Evolutionary conservation across 1,140 invertebrate species (phyloP), one percentile per base, ranked within the genome.

Genomic region (Caerostris darwini): DNA sequence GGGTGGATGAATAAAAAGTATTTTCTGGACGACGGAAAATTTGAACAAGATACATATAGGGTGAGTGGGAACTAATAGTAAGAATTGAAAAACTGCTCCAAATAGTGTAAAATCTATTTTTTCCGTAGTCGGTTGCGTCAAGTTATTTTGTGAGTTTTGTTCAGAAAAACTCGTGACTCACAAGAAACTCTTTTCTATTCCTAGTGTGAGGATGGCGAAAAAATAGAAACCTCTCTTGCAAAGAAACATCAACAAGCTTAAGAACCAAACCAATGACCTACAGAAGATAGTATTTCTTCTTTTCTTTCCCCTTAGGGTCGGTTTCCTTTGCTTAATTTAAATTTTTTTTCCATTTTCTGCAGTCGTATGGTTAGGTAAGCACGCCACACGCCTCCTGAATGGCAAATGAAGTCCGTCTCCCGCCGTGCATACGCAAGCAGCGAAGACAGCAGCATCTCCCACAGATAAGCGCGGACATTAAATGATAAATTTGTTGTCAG

Each of bases 221-320:
- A 64, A 64, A 10, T 14, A 64, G 10, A 64, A 17, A 12, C 71
- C 71, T 77, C 7, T 12, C 19, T 50, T 77, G 71, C 19, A 77
- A 7, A 14, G 53, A 77, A 77, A 77, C 14, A 77, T 77, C 50
- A 77, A 77, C 71, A 77, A 77, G 53, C 50, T 77, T 14, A 77
- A 77, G 53, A 77, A 53, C 53, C 71, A 77, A 77, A 77, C 71
- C 71, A 77, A 77, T 77, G 71, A 53, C 71, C 71, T 77, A 77
- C 71, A 77, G 71, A 77, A 77, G 34, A 77, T 77, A 77, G 71
- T 50, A 50, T 77, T 77, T 50, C 71, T 50, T 34, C 34, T 34
- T 34, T 34, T 34, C 34, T 34, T 34, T 34, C 34, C 34, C 34
- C 34, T 34, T 77, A 77, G 50, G 69, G 71, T 77, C 71, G 71